Percentiles rank a stretch among this genome's conserved stretches.
Evolutionary conservation across 2,797 vertebrate genomes (phyloP).

Genomic region (Lithobates pipiens): DNA sequence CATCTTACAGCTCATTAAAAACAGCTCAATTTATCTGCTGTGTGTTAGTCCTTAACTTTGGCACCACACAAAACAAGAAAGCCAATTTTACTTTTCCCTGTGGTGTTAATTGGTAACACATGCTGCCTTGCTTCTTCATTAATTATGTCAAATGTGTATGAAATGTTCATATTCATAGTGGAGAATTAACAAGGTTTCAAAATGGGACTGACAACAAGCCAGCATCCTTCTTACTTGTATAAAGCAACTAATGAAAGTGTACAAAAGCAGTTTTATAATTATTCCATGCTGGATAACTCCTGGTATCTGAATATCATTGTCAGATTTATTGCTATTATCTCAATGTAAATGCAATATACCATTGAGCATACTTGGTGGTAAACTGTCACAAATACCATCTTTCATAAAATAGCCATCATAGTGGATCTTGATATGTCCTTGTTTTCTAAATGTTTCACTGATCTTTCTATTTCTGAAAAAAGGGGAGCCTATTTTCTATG

Average conservation of each 20-base stretch:
- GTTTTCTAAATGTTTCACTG: conserved; percentile 51
- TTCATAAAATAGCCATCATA: not conserved
- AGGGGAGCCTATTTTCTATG: conserved; percentile 11
- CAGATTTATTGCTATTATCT: conserved; percentile 59
- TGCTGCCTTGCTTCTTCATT: conserved; percentile 87
- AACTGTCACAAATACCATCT: not conserved
- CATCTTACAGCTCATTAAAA: conserved; percentile 87
- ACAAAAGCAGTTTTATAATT: conserved; percentile 60
- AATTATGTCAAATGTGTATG: conserved; percentile 86
- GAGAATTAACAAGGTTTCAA: conserved; percentile 79
- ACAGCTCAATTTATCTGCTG: conserved; percentile 86
- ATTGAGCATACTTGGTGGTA: conserved; percentile 26
- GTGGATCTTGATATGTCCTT: too few relatives aligned
- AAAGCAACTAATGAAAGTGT: conserved; percentile 67
- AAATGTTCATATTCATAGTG: conserved; percentile 79
- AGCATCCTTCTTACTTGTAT: conserved; percentile 64
- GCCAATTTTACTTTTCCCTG: conserved; percentile 88
- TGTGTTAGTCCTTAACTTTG: conserved; percentile 86
- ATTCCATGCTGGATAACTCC: conserved; percentile 59
- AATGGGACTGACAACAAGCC: conserved; percentile 72
- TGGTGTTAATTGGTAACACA: conserved; percentile 91
- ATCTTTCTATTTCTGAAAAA: conserved; percentile 54
- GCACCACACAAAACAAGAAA: conserved; percentile 84
- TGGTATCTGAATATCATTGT: conserved; percentile 55
- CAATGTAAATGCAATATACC: conserved; percentile 61